phyloP scores from a whole-genome alignment of 2,113 vertebrate genomes.

The Ceyx margarethae region DNA sequence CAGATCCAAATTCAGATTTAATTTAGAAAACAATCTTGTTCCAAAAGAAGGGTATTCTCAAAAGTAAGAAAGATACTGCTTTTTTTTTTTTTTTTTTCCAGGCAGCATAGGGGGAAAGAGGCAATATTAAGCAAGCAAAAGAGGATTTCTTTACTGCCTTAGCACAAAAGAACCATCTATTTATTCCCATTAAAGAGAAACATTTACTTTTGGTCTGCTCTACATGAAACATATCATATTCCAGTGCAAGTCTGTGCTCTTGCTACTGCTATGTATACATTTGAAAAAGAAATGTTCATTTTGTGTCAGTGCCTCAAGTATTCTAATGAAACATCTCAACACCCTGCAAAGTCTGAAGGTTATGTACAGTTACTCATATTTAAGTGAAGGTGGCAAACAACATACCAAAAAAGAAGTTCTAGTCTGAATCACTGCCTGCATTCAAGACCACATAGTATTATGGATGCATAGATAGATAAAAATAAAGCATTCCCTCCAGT shows the following conservation, averaged over 20 bases:
- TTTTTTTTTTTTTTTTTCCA: neutral
- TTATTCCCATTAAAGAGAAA: neutral
- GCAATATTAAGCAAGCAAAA: neutral
- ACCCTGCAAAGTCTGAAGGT: neutral
- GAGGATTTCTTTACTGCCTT: neutral
- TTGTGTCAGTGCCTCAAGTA: neutral
- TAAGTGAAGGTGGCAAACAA: neutral
- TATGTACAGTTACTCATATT: neutral
- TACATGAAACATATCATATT: neutral
- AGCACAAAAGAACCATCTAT: neutral
- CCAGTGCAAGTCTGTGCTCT: neutral
- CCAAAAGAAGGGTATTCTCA: neutral
- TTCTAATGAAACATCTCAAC: neutral
- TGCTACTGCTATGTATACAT: neutral
- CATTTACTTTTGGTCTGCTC: neutral
- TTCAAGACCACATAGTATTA: neutral
- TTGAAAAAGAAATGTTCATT: neutral
- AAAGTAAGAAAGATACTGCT: neutral
- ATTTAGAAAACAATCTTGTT: neutral
- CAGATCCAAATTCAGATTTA: neutral
- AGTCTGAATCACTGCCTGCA: neutral
- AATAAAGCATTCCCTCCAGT: neutral
- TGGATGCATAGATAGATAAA: accelerated
- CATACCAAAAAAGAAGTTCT: neutral
- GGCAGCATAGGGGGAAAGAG: accelerated